These are phyloP conservation scores for Melanostoma scalare DNA, from an alignment of 2,888 invertebrate species.

Conservation along the genomic window DNA sequence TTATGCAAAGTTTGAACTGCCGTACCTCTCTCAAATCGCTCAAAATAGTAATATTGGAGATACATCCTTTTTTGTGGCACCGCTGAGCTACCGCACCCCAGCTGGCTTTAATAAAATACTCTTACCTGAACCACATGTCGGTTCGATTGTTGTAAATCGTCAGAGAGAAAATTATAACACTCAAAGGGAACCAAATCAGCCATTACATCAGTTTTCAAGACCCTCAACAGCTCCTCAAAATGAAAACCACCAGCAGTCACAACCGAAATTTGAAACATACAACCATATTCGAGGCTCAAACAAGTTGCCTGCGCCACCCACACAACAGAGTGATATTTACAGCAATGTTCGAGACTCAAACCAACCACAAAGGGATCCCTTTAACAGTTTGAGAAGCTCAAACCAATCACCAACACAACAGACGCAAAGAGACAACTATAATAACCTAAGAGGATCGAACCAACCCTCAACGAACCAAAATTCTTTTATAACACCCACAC, in stretches of 20 bases:
- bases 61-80: constrained; percentile 92
- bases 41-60: constrained; percentile 86
- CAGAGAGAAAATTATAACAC: constrained; percentile 52
- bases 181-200: constrained; percentile 39
- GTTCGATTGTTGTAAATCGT: constrained; percentile 90
- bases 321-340: constrained; percentile 28
- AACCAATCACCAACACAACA: constrained; percentile 26
- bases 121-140: constrained; percentile 93
- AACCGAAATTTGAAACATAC: constrained; percentile 18
- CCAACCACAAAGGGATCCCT: constrained; percentile 16
- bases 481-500: constrained; percentile 75
- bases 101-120: constrained; percentile 92
- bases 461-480: constrained; percentile 48
- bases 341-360: constrained; percentile 1
- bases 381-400: constrained; percentile 37
- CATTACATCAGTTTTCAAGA: constrained; percentile 51
- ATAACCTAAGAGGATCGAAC: constrained; percentile 35
- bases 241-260: constrained; percentile 49
- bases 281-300: constrained; percentile 3
- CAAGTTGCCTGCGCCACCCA: background rate
- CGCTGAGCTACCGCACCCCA: constrained; percentile 92
- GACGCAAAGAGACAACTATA: constrained; percentile 36
- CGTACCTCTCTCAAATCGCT: constrained; percentile 86
- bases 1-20: constrained; percentile 91
- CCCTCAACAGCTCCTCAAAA: constrained; percentile 21